These are phyloP conservation scores for Guaruba guarouba DNA, from an alignment of 2,113 vertebrate genomes.

Conservation along the genomic window DNA sequence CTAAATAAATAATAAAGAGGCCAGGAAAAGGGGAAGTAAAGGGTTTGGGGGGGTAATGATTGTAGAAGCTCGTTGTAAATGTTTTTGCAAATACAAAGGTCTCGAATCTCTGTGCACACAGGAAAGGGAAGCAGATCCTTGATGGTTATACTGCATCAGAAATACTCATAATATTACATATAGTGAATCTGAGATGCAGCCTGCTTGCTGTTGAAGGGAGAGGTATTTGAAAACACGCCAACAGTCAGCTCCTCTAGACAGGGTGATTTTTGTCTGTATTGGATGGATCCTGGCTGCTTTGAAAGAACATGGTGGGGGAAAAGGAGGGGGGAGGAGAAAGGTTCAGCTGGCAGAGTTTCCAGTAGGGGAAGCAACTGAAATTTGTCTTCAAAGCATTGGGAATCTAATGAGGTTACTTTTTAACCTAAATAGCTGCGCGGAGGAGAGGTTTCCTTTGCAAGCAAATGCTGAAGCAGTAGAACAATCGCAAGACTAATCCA, in stretches of 20 bases:
- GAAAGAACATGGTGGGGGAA: constrained; percentile 37
- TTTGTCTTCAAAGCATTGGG: constrained; percentile 59
- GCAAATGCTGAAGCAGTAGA: constrained; percentile 37
- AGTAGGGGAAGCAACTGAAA: constrained; percentile 64
- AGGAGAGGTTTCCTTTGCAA: constrained; percentile 64
- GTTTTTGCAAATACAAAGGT: constrained; percentile 22
- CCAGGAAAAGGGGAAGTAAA: constrained; percentile 64
- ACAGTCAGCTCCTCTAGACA: constrained; percentile 60
- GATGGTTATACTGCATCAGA: background rate
- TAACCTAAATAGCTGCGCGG: constrained; percentile 56
- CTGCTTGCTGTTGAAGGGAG: constrained; percentile 53
- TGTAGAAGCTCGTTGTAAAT: constrained; percentile 19
- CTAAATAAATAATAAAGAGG: constrained; percentile 78
- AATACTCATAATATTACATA: background rate
- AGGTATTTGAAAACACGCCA: constrained; percentile 68
- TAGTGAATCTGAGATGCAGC: background rate
- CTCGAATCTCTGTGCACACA: background rate
- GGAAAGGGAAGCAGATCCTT: background rate
- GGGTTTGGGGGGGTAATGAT: constrained; percentile 21
- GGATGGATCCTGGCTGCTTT: constrained; percentile 58
- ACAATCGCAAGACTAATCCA: constrained; percentile 61
- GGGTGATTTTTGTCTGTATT: constrained; percentile 64
- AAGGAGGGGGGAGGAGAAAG: constrained; percentile 33
- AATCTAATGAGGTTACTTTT: constrained; percentile 68
- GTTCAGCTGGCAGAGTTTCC: constrained; percentile 62